These are phyloP conservation scores for Prionace glauca DNA, from an alignment of 2,797 vertebrate genomes.

Conservation along the genomic window DNA sequence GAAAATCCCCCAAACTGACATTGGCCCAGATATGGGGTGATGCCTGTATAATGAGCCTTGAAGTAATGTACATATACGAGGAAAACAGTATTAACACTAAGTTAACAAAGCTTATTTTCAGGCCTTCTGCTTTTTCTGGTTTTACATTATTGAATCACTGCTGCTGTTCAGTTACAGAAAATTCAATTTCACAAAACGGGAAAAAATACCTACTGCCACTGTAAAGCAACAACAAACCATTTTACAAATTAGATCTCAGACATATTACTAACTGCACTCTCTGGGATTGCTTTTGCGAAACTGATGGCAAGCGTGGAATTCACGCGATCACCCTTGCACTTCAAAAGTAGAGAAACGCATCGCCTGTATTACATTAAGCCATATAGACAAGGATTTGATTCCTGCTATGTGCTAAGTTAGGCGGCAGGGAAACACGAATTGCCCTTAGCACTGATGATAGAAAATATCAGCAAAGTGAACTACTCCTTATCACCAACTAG, in stretches of 20 bases:
- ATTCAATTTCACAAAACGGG: background rate
- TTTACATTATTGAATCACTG: background rate
- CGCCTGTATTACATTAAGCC: background rate
- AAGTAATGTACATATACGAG: background rate
- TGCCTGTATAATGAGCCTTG: background rate
- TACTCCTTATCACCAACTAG: background rate
- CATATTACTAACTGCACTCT: background rate
- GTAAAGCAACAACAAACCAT: background rate
- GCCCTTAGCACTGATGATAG: background rate
- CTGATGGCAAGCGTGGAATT: background rate
- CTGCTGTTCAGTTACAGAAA: background rate
- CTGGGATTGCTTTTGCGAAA: background rate
- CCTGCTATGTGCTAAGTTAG: background rate
- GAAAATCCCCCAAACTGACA: too few relatives aligned
- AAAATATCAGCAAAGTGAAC: background rate
- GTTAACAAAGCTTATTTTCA: background rate
- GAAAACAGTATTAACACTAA: background rate
- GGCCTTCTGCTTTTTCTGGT: background rate
- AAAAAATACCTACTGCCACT: background rate
- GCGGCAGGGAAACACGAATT: background rate
- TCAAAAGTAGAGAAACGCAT: background rate
- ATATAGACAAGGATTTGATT: background rate
- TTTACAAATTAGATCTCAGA: background rate
- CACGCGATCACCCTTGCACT: background rate
- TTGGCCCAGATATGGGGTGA: too few relatives aligned